Conservation (phyloP, 2,888 invertebrate species). For the Erpobdella octoculata region DNA sequence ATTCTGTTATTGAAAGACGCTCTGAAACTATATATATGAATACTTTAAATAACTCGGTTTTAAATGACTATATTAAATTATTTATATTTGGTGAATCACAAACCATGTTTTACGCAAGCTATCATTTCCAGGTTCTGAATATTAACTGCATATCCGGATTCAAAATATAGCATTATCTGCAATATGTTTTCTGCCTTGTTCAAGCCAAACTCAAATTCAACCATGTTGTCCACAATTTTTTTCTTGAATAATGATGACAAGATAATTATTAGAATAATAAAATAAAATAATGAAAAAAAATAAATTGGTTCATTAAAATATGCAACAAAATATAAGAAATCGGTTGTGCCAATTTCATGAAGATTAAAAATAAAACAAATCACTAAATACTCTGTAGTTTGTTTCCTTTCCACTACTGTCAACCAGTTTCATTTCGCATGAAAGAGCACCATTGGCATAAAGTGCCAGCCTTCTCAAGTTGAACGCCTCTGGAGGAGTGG, state of each 20-base stretch:
- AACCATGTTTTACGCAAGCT: conserved; percentile 5
- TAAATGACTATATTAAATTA: not conserved
- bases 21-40: too few relatives aligned
- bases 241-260: too few relatives aligned
- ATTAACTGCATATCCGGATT: conserved; percentile 20
- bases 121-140: conserved; percentile 16
- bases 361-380: too few relatives aligned
- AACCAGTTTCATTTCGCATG: conserved; percentile 16
- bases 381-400: conserved; percentile 8
- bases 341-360: too few relatives aligned
- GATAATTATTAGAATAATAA: not conserved
- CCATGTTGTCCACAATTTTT: conserved; percentile 19
- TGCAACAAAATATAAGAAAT: too few relatives aligned
- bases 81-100: not conserved
- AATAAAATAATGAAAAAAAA: not conserved
- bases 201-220: conserved; percentile 10
- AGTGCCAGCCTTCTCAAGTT: not conserved
- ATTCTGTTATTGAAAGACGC: too few relatives aligned
- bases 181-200: not conserved
- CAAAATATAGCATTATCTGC: conserved; percentile 19
- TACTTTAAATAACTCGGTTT: too few relatives aligned
- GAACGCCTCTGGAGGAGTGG: not conserved
- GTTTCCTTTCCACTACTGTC: conserved; percentile 13
- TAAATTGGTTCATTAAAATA: too few relatives aligned
- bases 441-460: conserved; percentile 16